Evolutionary conservation across 2,888 invertebrate genomes (phyloP).

Genomic region (Andrena praecox): DNA sequence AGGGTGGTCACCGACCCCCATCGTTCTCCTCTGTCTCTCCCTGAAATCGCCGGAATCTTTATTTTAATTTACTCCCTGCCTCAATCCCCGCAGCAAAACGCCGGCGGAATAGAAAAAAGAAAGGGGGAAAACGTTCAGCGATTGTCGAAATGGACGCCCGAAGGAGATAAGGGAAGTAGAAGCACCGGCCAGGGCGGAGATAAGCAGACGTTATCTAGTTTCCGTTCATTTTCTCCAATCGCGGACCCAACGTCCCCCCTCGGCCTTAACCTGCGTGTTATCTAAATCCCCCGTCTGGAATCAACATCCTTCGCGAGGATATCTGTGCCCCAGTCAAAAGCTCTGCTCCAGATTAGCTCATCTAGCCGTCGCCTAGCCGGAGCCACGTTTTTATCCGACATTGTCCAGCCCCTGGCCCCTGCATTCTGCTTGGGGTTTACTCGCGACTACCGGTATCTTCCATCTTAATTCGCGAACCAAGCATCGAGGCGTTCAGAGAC

Average conservation of each 20-base stretch:
- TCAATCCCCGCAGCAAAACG: constrained; percentile 16
- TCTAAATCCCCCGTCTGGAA: constrained; percentile 63
- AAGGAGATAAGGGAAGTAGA: constrained; percentile 18
- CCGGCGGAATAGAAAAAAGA: neutral
- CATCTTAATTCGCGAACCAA: constrained; percentile 55
- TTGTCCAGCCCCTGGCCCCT: neutral
- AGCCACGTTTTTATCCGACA: constrained; percentile 35
- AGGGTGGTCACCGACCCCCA: neutral
- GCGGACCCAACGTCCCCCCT: constrained; percentile 25
- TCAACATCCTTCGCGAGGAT: constrained; percentile 44
- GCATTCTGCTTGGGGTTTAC: constrained; percentile 37
- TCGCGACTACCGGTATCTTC: constrained; percentile 42
- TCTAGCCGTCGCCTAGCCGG: constrained; percentile 20
- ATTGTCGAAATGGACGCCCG: constrained; percentile 4
- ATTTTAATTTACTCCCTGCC: constrained; percentile 60
- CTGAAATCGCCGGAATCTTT: constrained; percentile 14
- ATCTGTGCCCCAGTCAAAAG: constrained; percentile 2
- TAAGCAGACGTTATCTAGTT: constrained; percentile 58
- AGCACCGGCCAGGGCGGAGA: neutral
- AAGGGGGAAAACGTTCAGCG: constrained; percentile 3
- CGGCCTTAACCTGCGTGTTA: constrained; percentile 55
- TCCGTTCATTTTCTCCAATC: constrained; percentile 56
- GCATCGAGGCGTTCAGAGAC: constrained; percentile 14
- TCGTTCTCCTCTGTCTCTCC: neutral
- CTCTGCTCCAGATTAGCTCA: constrained; percentile 38